phyloP scores from a whole-genome alignment of 2,797 vertebrate genomes.

The Bufotes viridis region DNA sequence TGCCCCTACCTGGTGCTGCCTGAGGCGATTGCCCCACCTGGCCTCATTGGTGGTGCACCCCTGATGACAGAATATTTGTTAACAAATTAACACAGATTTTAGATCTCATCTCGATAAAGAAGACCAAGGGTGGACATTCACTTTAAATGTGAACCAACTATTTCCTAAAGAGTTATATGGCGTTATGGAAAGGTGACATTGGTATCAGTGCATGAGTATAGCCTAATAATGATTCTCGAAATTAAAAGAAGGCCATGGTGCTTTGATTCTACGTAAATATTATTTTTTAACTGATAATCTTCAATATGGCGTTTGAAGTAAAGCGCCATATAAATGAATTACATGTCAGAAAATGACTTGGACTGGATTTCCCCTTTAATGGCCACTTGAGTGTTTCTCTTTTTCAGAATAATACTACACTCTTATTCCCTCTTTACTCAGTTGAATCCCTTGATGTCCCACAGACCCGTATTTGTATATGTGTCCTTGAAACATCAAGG shows the following conservation, averaged over 20 bases:
- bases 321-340: neutral
- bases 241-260: neutral
- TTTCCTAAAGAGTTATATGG: neutral
- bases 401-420: neutral
- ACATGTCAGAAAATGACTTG: neutral
- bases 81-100: neutral
- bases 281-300: neutral
- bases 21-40: no score
- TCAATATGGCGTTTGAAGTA: neutral
- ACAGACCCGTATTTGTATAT: conserved; percentile 26
- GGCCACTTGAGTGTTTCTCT: neutral
- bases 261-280: neutral
- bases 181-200: neutral
- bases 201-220: neutral
- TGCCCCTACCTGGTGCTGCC: no score
- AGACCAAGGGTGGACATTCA: neutral
- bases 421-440: conserved; percentile 17
- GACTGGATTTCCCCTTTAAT: neutral
- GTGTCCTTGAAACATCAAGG: conserved; percentile 34
- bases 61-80: neutral
- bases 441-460: conserved; percentile 21
- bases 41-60: no score
- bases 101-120: neutral
- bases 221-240: neutral
- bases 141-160: neutral